A percentile compares a stretch with the other conserved stretches of the same genome.
These are phyloP conservation scores for Eulemur albifrons DNA, from an alignment of 2,797 vertebrate genomes.

Conservation along the genomic window DNA sequence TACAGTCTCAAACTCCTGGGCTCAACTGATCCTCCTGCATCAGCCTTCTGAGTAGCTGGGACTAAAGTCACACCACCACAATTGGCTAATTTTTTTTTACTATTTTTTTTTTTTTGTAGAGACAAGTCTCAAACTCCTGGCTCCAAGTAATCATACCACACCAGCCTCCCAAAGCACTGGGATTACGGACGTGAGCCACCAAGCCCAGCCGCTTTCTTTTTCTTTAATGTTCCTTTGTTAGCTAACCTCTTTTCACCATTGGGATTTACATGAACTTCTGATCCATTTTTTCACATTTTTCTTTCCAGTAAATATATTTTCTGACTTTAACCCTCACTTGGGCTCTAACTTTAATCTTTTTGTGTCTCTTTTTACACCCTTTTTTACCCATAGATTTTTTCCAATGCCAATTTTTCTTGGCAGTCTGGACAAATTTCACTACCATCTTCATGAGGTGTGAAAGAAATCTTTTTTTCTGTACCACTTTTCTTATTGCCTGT, in stretches of 20 bases:
- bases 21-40: not conserved
- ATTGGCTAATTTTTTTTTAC: not conserved
- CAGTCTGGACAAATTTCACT: not conserved
- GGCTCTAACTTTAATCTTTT: not conserved
- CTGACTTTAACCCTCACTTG: not conserved
- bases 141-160: not conserved
- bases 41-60: not conserved
- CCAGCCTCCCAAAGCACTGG: not conserved
- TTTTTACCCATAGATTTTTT: not conserved
- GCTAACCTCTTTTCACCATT: not conserved
- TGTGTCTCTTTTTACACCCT: not conserved
- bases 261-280: not conserved
- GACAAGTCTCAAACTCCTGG: not conserved
- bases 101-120: not conserved
- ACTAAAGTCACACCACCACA: not conserved
- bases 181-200: not conserved
- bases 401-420: not conserved
- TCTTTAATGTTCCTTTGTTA: not conserved
- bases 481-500: not conserved
- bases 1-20: not conserved
- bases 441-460: not conserved
- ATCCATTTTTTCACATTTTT: not conserved
- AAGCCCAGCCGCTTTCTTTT: not conserved
- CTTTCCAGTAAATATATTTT: not conserved
- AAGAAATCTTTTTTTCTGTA: not conserved